Conservation (phyloP, 1,140 invertebrate genomes). For the Hermetia illucens region DNA sequence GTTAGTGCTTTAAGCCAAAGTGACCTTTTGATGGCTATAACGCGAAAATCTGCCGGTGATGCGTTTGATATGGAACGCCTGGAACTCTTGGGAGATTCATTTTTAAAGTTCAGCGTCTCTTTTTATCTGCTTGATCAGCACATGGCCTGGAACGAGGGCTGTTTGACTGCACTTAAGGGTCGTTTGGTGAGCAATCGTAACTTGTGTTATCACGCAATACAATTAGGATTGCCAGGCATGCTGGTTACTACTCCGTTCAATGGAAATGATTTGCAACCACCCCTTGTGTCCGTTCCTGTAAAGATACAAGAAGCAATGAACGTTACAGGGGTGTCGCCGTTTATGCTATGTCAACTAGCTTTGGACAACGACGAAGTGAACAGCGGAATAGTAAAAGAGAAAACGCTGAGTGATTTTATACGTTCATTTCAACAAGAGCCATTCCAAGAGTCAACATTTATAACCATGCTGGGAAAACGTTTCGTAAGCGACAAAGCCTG, state of each 20-base stretch:
- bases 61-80: slow-evolving; percentile 67
- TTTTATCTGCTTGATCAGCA: slow-evolving; percentile 58
- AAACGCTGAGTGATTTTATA: neutral
- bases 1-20: slow-evolving; percentile 24
- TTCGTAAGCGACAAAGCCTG: slow-evolving; percentile 30
- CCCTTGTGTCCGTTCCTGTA: slow-evolving; percentile 29
- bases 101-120: slow-evolving; percentile 66
- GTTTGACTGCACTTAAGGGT: slow-evolving; percentile 58
- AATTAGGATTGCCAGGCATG: slow-evolving; percentile 31
- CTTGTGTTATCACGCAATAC: slow-evolving; percentile 48
- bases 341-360: neutral
- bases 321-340: neutral
- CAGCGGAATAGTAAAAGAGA: slow-evolving; percentile 2
- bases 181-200: slow-evolving; percentile 71
- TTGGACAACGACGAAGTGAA: slow-evolving; percentile 9
- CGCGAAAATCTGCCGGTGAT: slow-evolving; percentile 54
- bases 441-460: neutral
- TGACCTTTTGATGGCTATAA: slow-evolving; percentile 48
- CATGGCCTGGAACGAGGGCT: slow-evolving; percentile 56
- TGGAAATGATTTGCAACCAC: slow-evolving; percentile 41
- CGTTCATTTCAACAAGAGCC: neutral
- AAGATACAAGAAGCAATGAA: slow-evolving; percentile 9
- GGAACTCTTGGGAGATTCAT: slow-evolving; percentile 80
- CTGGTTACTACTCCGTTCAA: slow-evolving; percentile 26
- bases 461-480: slow-evolving; percentile 5